phyloP scores from a whole-genome alignment of 2,888 invertebrate genomes.

The Phaonia tiefii region DNA sequence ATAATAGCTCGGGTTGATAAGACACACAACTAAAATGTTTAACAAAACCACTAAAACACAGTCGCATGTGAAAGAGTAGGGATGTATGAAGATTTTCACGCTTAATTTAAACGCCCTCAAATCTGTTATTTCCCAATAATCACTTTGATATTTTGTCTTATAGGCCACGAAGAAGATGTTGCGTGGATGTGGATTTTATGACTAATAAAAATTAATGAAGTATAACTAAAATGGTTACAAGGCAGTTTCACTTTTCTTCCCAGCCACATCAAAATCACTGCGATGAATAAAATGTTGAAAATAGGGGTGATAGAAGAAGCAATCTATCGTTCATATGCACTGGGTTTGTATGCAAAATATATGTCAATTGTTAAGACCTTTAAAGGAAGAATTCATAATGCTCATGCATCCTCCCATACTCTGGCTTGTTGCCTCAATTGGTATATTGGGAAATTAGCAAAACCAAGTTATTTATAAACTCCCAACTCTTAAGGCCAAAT shows the following conservation, averaged over 20 bases:
- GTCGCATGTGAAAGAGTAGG: too few relatives aligned
- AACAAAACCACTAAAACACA: too few relatives aligned
- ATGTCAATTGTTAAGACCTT: conserved; percentile 47
- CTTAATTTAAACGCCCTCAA: background rate
- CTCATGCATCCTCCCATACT: background rate
- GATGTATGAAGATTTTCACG: conserved; percentile 2
- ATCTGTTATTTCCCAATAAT: conserved; percentile 41
- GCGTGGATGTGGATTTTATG: conserved; percentile 39
- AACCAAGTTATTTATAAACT: conserved; percentile 32
- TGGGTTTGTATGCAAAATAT: background rate
- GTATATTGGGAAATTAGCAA: conserved; percentile 58
- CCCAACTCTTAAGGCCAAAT: background rate
- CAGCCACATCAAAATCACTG: conserved; percentile 11
- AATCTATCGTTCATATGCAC: too few relatives aligned
- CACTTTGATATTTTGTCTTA: conserved; percentile 38
- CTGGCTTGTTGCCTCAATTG: conserved; percentile 17
- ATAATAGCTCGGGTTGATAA: too few relatives aligned
- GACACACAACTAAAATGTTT: too few relatives aligned
- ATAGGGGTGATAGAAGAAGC: too few relatives aligned
- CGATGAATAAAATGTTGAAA: too few relatives aligned
- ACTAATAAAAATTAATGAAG: conserved; percentile 66
- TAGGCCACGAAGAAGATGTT: conserved; percentile 11
- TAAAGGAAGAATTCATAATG: conserved; percentile 24
- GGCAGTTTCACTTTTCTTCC: background rate
- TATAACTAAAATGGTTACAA: conserved; percentile 46